Evolutionary conservation across 2,888 invertebrate species (phyloP).

Genomic region (Drosophila sordidapex): DNA sequence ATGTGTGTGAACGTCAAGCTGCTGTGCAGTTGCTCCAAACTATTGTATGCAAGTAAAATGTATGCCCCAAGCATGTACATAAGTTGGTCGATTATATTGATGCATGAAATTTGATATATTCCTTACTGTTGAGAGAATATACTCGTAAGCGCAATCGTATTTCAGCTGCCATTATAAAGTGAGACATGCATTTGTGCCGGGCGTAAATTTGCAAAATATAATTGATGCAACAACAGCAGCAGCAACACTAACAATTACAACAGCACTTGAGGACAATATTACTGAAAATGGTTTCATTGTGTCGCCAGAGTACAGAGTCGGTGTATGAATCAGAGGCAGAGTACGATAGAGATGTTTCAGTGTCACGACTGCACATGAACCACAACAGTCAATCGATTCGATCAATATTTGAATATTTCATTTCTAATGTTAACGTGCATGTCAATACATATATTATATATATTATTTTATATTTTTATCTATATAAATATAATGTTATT

Average conservation of each 20-base stretch:
- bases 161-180: slow-evolving; percentile 24
- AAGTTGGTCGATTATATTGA: slow-evolving; percentile 39
- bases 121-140: slow-evolving; percentile 19
- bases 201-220: slow-evolving; percentile 57
- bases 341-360: slow-evolving; percentile 10
- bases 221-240: slow-evolving; percentile 47
- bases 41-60: neutral
- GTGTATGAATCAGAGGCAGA: neutral
- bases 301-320: slow-evolving; percentile 10
- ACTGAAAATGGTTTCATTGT: slow-evolving; percentile 35
- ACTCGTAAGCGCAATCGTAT: slow-evolving; percentile 1
- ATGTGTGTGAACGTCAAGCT: neutral
- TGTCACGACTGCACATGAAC: slow-evolving; percentile 1
- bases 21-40: neutral
- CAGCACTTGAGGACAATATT: slow-evolving; percentile 36
- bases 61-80: neutral
- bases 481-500: no score
- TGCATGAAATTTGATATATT: slow-evolving; percentile 44
- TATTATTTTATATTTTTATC: no score
- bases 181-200: slow-evolving; percentile 36
- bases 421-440: no score
- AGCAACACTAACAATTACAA: slow-evolving; percentile 1
- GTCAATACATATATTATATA: no score
- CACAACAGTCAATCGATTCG: neutral
- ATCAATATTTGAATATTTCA: neutral